A percentile compares a stretch with the other conserved stretches of the same genome.
These are phyloP conservation scores for Hippoglossus stenolepis DNA, from an alignment of 2,113 vertebrate species.

Conservation along the genomic window DNA sequence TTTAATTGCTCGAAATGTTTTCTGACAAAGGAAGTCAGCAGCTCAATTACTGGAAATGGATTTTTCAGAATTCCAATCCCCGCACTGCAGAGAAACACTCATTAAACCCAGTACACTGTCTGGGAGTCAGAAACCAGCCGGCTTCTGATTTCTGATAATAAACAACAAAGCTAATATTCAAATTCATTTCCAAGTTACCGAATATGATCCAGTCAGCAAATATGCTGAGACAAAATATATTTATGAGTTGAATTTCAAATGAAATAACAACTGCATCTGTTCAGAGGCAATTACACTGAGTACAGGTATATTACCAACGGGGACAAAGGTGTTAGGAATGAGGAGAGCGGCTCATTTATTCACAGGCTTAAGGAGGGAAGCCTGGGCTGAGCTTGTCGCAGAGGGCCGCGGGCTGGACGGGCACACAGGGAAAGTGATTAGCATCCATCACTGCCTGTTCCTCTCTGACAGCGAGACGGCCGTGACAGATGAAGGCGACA, in stretches of 20 bases:
- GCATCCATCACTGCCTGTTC: constrained; percentile 76
- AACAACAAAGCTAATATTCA: not conserved
- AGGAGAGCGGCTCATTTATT: constrained; percentile 35
- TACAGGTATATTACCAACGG: not conserved
- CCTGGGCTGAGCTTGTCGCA: constrained; percentile 31
- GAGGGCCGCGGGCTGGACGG: constrained; percentile 28
- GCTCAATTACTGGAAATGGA: constrained; percentile 48
- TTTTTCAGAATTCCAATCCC: constrained; percentile 22
- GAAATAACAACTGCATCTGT: not conserved
- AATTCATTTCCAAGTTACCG: not conserved
- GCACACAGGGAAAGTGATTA: constrained; percentile 68
- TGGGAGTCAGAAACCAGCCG: not conserved
- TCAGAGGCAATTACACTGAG: not conserved
- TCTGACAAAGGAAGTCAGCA: constrained; percentile 35
- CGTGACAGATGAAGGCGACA: constrained; percentile 66
- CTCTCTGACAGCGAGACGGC: constrained; percentile 49
- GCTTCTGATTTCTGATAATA: not conserved
- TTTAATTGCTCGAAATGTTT: constrained; percentile 52
- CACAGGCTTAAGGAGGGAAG: constrained; percentile 10
- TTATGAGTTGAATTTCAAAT: not conserved
- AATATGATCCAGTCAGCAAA: not conserved
- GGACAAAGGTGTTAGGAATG: constrained; percentile 3
- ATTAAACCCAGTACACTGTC: not conserved
- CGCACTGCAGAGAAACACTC: not conserved
- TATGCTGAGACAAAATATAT: not conserved